Conservation (phyloP, 1,140 invertebrate species). For the Apolygus lucorum region DNA sequence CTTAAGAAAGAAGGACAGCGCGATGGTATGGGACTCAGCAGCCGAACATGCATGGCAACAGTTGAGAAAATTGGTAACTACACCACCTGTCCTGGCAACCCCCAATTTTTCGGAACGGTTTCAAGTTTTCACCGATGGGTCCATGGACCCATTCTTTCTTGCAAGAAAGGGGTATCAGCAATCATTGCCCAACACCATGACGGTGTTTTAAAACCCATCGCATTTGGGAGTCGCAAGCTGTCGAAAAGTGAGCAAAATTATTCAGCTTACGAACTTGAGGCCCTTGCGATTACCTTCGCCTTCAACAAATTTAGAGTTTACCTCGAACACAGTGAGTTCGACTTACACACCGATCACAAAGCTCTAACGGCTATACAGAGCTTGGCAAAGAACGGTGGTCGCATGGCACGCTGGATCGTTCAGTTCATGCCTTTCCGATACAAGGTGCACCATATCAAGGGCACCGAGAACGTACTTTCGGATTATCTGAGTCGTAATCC, state of each 20-base stretch:
- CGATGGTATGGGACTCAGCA: neutral
- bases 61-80: neutral
- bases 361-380: neutral
- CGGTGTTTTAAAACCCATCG: neutral
- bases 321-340: conserved; percentile 6
- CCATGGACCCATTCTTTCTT: no score
- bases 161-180: neutral
- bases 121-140: neutral
- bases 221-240: conserved; percentile 1
- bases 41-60: neutral
- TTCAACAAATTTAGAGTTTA: neutral
- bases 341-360: conserved; percentile 6
- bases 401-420: neutral
- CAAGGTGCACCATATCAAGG: neutral
- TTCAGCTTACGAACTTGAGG: neutral
- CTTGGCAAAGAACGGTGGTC: no score
- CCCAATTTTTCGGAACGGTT: neutral
- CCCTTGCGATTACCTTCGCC: neutral
- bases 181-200: neutral
- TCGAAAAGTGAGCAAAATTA: neutral
- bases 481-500: neutral
- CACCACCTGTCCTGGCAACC: neutral
- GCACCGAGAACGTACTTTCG: neutral
- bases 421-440: neutral
- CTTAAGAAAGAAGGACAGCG: neutral